A percentile compares a stretch with the other conserved stretches of the same genome.
These are phyloP conservation scores for Vanacampus margaritifer DNA, from an alignment of 2,113 vertebrate species.

Conservation along the genomic window DNA sequence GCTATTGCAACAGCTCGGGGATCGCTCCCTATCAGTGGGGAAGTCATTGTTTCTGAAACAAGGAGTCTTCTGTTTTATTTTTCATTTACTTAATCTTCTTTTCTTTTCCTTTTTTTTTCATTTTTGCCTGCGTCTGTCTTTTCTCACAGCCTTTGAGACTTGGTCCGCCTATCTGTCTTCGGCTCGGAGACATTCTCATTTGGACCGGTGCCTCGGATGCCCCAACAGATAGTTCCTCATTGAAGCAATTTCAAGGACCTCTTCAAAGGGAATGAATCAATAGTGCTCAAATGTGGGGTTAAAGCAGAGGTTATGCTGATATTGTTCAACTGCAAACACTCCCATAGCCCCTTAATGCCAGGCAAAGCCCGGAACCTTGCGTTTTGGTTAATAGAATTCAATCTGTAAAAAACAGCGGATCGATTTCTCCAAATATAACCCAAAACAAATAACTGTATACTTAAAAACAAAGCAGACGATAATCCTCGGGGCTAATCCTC, in stretches of 20 bases:
- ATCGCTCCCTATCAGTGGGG: slow-evolving; percentile 55
- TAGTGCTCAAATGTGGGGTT: slow-evolving; percentile 70
- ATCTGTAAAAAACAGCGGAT: slow-evolving; percentile 57
- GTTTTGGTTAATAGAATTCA: slow-evolving; percentile 65
- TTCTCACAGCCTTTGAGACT: slow-evolving; percentile 43
- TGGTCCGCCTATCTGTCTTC: slow-evolving; percentile 50
- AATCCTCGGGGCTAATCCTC: slow-evolving; percentile 55
- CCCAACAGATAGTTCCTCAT: slow-evolving; percentile 66
- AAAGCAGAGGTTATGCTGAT: slow-evolving; percentile 68
- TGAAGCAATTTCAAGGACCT: slow-evolving; percentile 71
- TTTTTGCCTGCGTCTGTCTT: slow-evolving; percentile 28
- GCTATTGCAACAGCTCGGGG: slow-evolving; percentile 69
- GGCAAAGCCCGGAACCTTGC: slow-evolving; percentile 51
- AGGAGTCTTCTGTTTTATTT: slow-evolving; percentile 37
- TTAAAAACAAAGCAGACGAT: slow-evolving; percentile 33
- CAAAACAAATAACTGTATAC: slow-evolving; percentile 43
- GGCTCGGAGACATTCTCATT: slow-evolving; percentile 68
- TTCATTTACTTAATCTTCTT: slow-evolving; percentile 36
- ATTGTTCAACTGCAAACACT: slow-evolving; percentile 64
- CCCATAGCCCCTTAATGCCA: slow-evolving; percentile 57
- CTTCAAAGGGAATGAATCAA: slow-evolving; percentile 76
- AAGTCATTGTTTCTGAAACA: slow-evolving; percentile 64
- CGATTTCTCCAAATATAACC: slow-evolving; percentile 56
- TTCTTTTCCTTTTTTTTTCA: slow-evolving; percentile 44
- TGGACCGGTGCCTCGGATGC: slow-evolving; percentile 61